These are phyloP conservation scores for Gerosis bhagava DNA, from an alignment of 2,888 invertebrate species.

Conservation along the genomic window DNA sequence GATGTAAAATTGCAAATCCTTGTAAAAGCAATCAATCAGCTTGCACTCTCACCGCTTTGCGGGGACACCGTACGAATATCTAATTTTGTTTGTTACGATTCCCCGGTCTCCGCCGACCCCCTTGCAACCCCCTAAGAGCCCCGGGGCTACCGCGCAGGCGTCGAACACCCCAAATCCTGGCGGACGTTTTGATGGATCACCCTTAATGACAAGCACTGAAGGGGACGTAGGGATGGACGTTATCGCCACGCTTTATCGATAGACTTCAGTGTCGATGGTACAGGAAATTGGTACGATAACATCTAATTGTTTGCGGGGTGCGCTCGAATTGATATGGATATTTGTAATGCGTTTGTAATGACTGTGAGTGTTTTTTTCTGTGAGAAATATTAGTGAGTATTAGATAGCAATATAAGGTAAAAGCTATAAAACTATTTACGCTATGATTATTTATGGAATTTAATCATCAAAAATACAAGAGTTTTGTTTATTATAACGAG, in stretches of 20 bases:
- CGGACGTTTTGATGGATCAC: conserved; percentile 82
- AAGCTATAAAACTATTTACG: too few species aligned
- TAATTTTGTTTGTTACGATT: conserved; percentile 77
- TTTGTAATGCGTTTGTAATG: background rate
- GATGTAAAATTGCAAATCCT: conserved; percentile 48
- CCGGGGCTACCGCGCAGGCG: conserved; percentile 61
- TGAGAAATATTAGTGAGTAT: too few species aligned
- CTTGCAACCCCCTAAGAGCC: conserved; percentile 38
- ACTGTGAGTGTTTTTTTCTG: too few species aligned
- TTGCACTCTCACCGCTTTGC: conserved; percentile 65
- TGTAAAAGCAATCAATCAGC: conserved; percentile 72
- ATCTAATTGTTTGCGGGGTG: conserved; percentile 42
- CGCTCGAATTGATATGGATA: conserved; percentile 2
- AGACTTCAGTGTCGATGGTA: conserved; percentile 30
- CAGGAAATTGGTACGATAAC: conserved; percentile 52
- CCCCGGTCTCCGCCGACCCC: conserved; percentile 40
- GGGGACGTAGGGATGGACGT: conserved; percentile 55
- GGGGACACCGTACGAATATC: conserved; percentile 79
- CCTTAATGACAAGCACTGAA: conserved; percentile 80
- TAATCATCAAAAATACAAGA: too few species aligned
- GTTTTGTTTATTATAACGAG: too few species aligned
- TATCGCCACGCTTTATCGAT: conserved; percentile 42
- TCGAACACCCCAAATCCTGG: conserved; percentile 76
- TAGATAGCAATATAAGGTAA: too few species aligned
- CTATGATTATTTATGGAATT: too few species aligned